Base-by-base conservation (phyloP, 2,888 invertebrate genomes). In the Amphiduros pacificus region DNA sequence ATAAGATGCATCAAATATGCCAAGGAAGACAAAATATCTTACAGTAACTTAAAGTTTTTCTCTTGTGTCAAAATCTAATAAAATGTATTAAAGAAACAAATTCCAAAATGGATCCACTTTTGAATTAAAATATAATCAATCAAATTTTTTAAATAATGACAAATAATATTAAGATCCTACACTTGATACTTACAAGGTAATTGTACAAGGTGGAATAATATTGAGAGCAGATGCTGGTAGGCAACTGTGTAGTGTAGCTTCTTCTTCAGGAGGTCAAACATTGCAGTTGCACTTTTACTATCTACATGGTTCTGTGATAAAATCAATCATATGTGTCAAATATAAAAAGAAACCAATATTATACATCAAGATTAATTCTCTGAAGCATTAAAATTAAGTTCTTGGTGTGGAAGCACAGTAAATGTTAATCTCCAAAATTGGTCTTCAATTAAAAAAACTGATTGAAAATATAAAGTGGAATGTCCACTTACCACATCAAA, bases 171-270 rank as follows among this genome's bases (percentile, higher is more conserved):
- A n/a, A n/a, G n/a, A n/a, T n/a, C n/a, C n/a, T n/a, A n/a, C n/a
- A n/a, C n/a, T n/a, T 20, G 20, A 49, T 26, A 84, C 88, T 87
- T 82, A 90, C 90, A 85, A 68, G 94, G 94, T 75, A 95, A 81
- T 65, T 94, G 84, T 26, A 96, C 84, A 57, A 93, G 88, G 77
- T 96, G 96, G 74, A 94, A 90, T 66, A 98, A 85, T 68, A 97
- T 84, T 0, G 95, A 95, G 65, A 95, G 85, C 66, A 98, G 86
- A 83, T 97, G 95, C 1, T 94, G 92, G 83, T 95, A 94, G 1
- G 95, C 57, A 20, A 61, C 89, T 0, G 95, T 92, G 81, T 94
- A 93, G 77, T 91, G 91, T 61, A 97, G 86, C 83, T 94, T 95
- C 73, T 92, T 87, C 70, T 93, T 86, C 68, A 96, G 81, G 69